A percentile compares a stretch with the other conserved stretches of the same genome.
phyloP scores from a whole-genome alignment of 2,113 vertebrate genomes.

The Raja brachyura region DNA sequence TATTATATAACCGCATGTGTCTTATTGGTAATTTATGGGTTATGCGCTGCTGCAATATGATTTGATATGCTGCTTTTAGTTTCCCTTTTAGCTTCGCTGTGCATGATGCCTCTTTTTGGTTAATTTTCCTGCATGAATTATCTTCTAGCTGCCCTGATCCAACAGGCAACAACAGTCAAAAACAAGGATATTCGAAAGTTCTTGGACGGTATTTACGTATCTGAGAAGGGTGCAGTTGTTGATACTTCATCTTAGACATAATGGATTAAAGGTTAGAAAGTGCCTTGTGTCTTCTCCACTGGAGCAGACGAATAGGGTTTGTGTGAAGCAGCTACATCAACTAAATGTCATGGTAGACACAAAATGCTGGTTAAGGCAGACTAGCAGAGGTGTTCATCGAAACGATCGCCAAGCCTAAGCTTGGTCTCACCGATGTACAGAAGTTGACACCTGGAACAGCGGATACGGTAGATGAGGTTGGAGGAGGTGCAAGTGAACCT shows the following conservation, averaged over 20 bases:
- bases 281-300: conserved; percentile 20
- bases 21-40: neutral
- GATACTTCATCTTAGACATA: conserved; percentile 53
- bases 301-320: neutral
- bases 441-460: too few relatives aligned
- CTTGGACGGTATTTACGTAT: conserved; percentile 81
- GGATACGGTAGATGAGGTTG: too few relatives aligned
- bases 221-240: conserved; percentile 79
- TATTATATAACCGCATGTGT: neutral
- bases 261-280: conserved; percentile 14
- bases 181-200: conserved; percentile 97
- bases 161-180: conserved; percentile 97
- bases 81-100: neutral
- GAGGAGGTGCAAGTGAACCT: too few relatives aligned
- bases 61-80: neutral
- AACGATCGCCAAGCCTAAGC: too few relatives aligned
- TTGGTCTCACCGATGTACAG: too few relatives aligned
- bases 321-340: neutral
- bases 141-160: conserved; percentile 87
- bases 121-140: conserved; percentile 40
- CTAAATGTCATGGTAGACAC: too few relatives aligned
- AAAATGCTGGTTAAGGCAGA: too few relatives aligned
- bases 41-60: neutral
- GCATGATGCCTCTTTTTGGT: neutral
- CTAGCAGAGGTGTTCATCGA: too few relatives aligned